Conservation (phyloP, 2,888 invertebrate species). For the Dicranocentrus wangi region DNA sequence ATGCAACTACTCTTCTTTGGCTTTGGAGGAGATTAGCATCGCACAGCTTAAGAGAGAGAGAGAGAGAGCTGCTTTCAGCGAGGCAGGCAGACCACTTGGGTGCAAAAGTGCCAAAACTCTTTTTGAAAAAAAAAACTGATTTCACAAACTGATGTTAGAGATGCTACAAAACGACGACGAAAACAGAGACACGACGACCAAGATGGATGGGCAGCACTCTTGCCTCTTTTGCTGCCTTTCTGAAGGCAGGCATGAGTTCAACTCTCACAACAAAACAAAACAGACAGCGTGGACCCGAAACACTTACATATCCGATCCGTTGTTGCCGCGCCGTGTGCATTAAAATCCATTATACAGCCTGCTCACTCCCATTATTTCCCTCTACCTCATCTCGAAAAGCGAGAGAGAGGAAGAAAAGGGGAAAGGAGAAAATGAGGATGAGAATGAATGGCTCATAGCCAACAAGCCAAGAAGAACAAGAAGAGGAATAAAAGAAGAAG, state of each 20-base stretch:
- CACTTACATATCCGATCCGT: no score
- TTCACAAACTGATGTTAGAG: constrained; percentile 7
- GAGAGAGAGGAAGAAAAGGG: constrained; percentile 5
- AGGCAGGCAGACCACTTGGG: constrained; percentile 5
- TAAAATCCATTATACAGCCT: no score
- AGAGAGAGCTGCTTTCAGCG: background rate
- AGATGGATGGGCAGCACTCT: constrained; percentile 8
- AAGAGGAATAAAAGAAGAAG: background rate
- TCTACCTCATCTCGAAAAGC: no score
- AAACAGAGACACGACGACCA: constrained; percentile 20
- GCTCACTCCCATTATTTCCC: no score
- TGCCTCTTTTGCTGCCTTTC: no score
- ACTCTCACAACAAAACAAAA: constrained; percentile 20
- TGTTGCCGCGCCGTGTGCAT: no score
- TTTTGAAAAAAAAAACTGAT: constrained; percentile 3
- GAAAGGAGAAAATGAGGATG: constrained; percentile 19
- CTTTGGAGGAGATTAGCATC: background rate
- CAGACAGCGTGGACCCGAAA: constrained; percentile 68
- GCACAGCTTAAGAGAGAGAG: no score
- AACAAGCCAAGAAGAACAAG: background rate
- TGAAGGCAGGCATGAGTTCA: constrained; percentile 15
- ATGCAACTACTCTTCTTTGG: background rate
- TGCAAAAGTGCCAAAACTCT: background rate
- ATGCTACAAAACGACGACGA: background rate
- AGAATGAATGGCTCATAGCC: constrained; percentile 58